Base-by-base conservation (phyloP, 2,113 vertebrate species). In the Rhea americana region DNA sequence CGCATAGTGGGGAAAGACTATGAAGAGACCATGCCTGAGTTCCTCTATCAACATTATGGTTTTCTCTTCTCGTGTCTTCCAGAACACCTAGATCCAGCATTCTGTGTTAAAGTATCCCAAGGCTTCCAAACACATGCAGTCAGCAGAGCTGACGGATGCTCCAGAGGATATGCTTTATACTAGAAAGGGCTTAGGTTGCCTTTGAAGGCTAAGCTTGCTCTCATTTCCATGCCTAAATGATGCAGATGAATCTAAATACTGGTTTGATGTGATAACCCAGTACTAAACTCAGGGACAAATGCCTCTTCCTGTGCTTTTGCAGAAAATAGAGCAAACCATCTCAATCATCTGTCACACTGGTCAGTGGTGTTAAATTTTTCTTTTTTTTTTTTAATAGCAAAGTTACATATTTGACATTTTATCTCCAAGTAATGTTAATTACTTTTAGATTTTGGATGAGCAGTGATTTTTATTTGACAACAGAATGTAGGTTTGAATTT, bases 71-170 rank as follows among this genome's bases (percentile, higher is more conserved):
- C 20, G 26, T 30, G 45, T n/a, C 24, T 28, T 65, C 66, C 51
- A 56, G 39, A 82, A 75, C 5, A 28, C 45, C 8, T 62, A 47
- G 39, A 30, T 17, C 41, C n/a, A 75, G 35, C 51, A 56, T 28
- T 55, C 7, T 26, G 5, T 39, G 35, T 9, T 0, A 0, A 39
- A 70, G 5, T 68, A 73, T 16, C 39, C 35, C 7, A 15, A 13
- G 25, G 35, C 6, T 13, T 37, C 21, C 50, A 65, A 43, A 70
- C 6, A 4, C 11, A 16, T 32, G 35, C 0, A 1, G n/a, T 21
- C 56, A 30, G 32, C 32, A 35, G 39, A 67, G 41, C 32, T 47
- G 45, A 45, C 0, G 14, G 55, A 51, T 22, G 20, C 20, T 12
- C 5, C 13, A 25, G 16, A 25, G 35, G 22, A 20, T 22, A 56